Conservation (phyloP, 2,888 invertebrate genomes). For the Ditylenchus weischeri region DNA sequence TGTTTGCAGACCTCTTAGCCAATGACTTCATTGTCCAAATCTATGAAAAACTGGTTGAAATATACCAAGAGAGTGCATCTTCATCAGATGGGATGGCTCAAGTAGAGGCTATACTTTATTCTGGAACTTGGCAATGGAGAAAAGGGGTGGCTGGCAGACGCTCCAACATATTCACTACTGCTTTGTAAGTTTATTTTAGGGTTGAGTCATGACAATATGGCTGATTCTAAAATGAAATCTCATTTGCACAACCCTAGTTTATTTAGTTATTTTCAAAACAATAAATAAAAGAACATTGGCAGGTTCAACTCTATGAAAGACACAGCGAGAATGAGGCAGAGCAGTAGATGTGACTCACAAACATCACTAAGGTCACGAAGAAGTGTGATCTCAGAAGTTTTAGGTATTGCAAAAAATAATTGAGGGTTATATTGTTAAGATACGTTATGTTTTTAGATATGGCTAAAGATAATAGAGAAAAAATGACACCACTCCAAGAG, state of each 20-base stretch:
- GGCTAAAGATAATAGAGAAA: neutral
- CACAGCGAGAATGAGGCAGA: neutral
- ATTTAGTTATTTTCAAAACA: no score
- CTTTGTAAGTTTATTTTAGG: neutral
- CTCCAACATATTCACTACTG: conserved; percentile 2
- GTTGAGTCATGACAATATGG: no score
- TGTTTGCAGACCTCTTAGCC: neutral
- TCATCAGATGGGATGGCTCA: neutral
- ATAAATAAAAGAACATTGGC: no score
- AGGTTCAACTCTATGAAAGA: conserved; percentile 7
- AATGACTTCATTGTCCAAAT: neutral
- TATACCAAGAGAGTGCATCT: neutral
- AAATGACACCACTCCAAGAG: neutral
- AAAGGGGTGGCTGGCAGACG: conserved; percentile 5
- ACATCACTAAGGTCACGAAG: neutral
- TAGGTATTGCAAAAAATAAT: neutral
- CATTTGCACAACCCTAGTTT: no score
- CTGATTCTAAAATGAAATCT: no score
- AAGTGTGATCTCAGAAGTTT: conserved; percentile 6
- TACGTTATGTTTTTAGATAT: neutral
- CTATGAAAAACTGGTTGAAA: neutral
- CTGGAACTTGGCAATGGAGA: neutral
- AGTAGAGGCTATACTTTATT: conserved; percentile 1
- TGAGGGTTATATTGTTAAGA: neutral
- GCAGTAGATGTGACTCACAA: neutral